Evolutionary conservation across 2,797 vertebrate genomes (phyloP).

Genomic region (Argyrosomus regius): DNA sequence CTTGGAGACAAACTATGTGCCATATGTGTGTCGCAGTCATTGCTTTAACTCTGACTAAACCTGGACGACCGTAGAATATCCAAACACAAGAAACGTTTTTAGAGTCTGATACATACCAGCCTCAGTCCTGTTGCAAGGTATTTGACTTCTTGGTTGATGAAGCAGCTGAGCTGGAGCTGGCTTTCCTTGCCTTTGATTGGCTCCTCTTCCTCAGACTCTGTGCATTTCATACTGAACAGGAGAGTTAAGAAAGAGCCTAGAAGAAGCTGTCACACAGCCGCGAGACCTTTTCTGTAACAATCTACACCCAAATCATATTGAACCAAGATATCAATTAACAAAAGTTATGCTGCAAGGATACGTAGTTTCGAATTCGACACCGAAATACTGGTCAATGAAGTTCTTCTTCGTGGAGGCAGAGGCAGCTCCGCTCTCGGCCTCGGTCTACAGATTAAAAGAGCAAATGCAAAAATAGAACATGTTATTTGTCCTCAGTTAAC

Average conservation of each 20-base stretch:
- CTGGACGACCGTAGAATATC: not conserved
- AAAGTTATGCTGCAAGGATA: conserved; percentile 85
- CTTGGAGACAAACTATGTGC: conserved; percentile 11
- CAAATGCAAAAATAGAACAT: not conserved
- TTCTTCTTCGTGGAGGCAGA: conserved; percentile 93
- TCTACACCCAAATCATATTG: not conserved
- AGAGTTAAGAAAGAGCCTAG: conserved; percentile 82
- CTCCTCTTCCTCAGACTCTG: conserved; percentile 96
- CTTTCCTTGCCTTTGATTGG: conserved; percentile 96
- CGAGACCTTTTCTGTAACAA: not conserved
- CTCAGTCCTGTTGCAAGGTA: conserved; percentile 97
- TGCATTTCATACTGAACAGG: conserved; percentile 95
- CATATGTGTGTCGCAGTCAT: not conserved
- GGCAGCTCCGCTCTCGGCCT: conserved; percentile 82
- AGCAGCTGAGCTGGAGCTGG: conserved; percentile 97
- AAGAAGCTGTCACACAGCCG: not conserved
- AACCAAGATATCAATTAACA: not conserved
- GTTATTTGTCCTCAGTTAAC: not conserved
- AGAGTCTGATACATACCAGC: conserved; percentile 86
- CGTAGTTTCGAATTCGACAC: conserved; percentile 96
- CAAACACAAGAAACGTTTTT: not conserved
- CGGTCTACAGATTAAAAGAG: conserved; percentile 81
- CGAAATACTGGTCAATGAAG: conserved; percentile 98
- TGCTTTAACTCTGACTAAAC: not conserved
- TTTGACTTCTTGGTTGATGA: conserved; percentile 99